These are phyloP conservation scores for Pelagia noctiluca DNA, from an alignment of 30 jellyfish, hydroid and myxozoan genomes.

Conservation along the genomic window DNA sequence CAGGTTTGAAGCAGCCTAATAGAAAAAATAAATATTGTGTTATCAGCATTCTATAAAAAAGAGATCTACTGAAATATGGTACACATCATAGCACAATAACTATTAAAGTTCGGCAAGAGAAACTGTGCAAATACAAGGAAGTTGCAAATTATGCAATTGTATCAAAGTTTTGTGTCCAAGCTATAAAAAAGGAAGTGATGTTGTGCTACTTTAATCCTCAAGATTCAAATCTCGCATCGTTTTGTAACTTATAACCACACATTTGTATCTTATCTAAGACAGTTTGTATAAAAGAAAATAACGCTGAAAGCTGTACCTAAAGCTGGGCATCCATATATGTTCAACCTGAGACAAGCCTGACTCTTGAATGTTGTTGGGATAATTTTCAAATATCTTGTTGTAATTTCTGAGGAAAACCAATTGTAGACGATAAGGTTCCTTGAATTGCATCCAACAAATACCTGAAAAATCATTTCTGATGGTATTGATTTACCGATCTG, in stretches of 20 bases:
- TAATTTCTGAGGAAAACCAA: slow-evolving; percentile 49
- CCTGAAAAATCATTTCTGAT: too few relatives aligned
- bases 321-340: slow-evolving; percentile 60
- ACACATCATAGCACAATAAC: too few relatives aligned
- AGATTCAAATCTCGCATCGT: too few relatives aligned
- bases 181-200: too few relatives aligned
- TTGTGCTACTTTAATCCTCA: too few relatives aligned
- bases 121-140: too few relatives aligned
- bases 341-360: slow-evolving; percentile 39
- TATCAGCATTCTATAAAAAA: neutral
- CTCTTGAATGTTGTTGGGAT: slow-evolving; percentile 33
- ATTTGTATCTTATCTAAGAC: neutral
- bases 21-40: too few relatives aligned
- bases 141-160: too few relatives aligned
- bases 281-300: neutral
- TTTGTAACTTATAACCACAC: too few relatives aligned
- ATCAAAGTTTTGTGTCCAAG: too few relatives aligned
- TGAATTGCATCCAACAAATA: slow-evolving; percentile 44
- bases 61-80: neutral
- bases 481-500: too few relatives aligned
- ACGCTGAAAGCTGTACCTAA: slow-evolving; percentile 15
- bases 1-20: slow-evolving; percentile 30
- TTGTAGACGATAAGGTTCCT: slow-evolving; percentile 31
- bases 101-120: too few relatives aligned
- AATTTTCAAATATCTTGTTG: slow-evolving; percentile 28